These are phyloP conservation scores for Pagetopsis macropterus DNA, from an alignment of 2,797 vertebrate species.

Conservation along the genomic window DNA sequence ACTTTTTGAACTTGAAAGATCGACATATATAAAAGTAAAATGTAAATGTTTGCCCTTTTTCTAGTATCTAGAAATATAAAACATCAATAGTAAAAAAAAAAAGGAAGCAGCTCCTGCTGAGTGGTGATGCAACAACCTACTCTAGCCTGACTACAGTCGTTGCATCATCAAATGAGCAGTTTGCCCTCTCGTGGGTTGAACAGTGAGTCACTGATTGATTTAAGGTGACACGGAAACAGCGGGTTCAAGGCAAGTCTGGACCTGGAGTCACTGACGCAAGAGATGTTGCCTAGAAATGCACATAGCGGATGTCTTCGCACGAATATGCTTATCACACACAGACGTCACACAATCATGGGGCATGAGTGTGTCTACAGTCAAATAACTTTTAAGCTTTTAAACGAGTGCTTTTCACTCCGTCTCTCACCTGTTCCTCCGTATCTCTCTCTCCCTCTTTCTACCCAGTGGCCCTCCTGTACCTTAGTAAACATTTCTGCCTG, in stretches of 20 bases:
- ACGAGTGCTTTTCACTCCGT: conserved; percentile 16
- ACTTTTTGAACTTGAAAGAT: neutral
- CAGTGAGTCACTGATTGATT: conserved; percentile 48
- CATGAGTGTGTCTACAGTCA: neutral
- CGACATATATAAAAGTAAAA: no score
- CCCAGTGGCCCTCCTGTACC: conserved; percentile 46
- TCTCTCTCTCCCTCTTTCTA: conserved; percentile 35
- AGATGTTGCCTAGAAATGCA: conserved; percentile 34
- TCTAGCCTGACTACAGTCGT: neutral
- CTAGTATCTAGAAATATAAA: neutral
- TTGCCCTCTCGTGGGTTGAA: conserved; percentile 18
- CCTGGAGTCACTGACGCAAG: conserved; percentile 33
- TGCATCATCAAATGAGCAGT: conserved; percentile 41
- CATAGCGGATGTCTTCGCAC: conserved; percentile 15
- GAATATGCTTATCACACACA: conserved; percentile 10
- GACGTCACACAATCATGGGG: neutral
- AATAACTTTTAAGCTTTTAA: conserved; percentile 11
- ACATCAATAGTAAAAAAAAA: neutral
- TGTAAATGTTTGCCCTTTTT: no score
- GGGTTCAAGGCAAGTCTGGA: conserved; percentile 33
- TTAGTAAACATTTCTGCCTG: conserved; percentile 69
- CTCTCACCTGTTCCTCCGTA: conserved; percentile 14
- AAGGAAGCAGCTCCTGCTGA: neutral
- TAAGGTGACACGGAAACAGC: conserved; percentile 44
- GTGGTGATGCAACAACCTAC: conserved; percentile 6